Evolutionary conservation across 2,797 vertebrate species (phyloP).

Genomic region (Falco novaeseelandiae): DNA sequence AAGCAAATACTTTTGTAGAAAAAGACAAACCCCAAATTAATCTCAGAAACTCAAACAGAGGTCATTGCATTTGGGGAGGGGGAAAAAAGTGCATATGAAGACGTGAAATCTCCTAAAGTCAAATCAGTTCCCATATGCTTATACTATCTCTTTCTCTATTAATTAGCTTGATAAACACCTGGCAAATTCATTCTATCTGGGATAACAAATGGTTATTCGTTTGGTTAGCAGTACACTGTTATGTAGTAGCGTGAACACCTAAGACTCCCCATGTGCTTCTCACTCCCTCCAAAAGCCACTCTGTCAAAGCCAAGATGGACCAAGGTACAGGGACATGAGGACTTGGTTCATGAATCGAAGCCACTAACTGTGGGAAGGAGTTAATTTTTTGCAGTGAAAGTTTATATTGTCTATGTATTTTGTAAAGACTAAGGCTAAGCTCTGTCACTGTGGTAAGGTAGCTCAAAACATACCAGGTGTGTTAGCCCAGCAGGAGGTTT

Average conservation of each 20-base stretch:
- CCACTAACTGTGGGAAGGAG: neutral
- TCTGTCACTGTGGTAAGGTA: neutral
- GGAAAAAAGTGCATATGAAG: neutral
- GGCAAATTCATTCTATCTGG: neutral
- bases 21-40: neutral
- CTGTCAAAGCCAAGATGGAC: neutral
- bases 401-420: neutral
- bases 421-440: neutral
- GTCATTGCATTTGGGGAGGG: neutral
- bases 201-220: neutral
- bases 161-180: neutral
- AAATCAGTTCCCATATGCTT: neutral
- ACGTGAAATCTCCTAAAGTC: neutral
- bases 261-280: neutral
- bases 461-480: neutral
- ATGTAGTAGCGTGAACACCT: fast-evolving
- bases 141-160: neutral
- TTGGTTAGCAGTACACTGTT: neutral
- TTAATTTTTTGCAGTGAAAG: neutral
- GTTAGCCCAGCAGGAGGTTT: neutral
- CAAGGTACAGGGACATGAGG: neutral
- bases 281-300: neutral
- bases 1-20: neutral
- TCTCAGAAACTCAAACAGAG: neutral
- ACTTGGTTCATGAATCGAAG: neutral